Evolutionary conservation across 2,113 vertebrate genomes (phyloP).

Genomic region (Melanostigma gelatinosum): DNA sequence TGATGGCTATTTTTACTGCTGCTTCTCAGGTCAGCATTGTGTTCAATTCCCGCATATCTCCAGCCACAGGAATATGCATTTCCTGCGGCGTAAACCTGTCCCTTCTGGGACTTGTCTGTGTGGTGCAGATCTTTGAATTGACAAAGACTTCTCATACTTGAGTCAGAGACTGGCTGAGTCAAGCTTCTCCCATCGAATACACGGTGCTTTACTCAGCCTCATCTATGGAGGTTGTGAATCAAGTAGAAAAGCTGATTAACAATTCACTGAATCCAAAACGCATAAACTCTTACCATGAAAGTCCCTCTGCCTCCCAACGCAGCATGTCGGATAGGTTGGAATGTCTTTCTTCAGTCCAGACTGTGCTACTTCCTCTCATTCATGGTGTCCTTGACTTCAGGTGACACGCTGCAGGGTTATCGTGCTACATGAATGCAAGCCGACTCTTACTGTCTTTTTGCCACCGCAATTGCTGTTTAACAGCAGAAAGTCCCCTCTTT

Average conservation of each 20-base stretch:
- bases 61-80: constrained; percentile 59
- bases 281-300: constrained; percentile 14
- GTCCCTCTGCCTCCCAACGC: background rate
- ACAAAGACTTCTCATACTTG: constrained; percentile 45
- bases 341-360: constrained; percentile 62
- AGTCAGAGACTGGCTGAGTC: background rate
- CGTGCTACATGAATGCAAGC: constrained; percentile 29
- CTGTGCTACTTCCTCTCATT: constrained; percentile 76
- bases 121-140: constrained; percentile 27
- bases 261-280: constrained; percentile 11
- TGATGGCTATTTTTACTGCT: constrained; percentile 77
- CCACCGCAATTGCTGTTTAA: constrained; percentile 22
- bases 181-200: background rate
- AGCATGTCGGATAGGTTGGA: constrained; percentile 55
- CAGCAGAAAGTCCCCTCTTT: constrained; percentile 27
- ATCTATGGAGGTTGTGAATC: background rate
- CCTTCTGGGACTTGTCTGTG: constrained; percentile 44
- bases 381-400: constrained; percentile 73
- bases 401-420: constrained; percentile 63
- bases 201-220: background rate
- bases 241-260: background rate
- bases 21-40: constrained; percentile 70
- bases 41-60: constrained; percentile 67
- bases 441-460: constrained; percentile 23
- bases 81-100: constrained; percentile 64